A percentile compares a stretch with the other conserved stretches of the same genome.
phyloP scores from a whole-genome alignment of 2,888 invertebrate species.

The Caenorhabditis zanzibari region DNA sequence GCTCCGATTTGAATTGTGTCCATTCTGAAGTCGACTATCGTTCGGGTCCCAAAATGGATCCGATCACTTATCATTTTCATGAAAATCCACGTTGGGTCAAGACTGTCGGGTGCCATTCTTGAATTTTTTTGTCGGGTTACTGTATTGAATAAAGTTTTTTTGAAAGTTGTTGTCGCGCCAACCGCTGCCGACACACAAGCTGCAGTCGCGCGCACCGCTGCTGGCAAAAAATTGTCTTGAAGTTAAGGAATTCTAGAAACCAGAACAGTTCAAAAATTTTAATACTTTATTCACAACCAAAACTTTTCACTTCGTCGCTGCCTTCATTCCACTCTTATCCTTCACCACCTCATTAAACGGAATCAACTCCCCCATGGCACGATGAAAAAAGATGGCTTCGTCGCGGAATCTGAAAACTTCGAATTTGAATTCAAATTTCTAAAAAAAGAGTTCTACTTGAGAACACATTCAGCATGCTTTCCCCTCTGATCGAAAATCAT shows the following conservation, averaged over 20 bases:
- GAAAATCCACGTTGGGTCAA: conserved; percentile 14
- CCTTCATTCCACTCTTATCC: neutral
- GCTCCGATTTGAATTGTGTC: conserved; percentile 20
- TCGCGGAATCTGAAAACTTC: conserved; percentile 13
- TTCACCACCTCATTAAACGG: neutral
- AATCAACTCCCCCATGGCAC: conserved; percentile 1
- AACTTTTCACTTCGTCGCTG: neutral
- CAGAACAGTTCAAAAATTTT: neutral
- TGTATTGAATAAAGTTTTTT: no score
- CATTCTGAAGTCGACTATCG: conserved; percentile 19
- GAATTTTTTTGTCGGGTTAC: neutral
- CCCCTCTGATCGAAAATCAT: conserved; percentile 10
- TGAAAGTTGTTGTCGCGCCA: no score
- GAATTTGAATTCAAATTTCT: no score
- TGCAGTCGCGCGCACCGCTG: no score
- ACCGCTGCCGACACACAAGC: no score
- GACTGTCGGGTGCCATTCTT: conserved; percentile 18
- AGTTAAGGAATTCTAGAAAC: no score
- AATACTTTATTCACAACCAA: neutral
- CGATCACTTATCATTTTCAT: conserved; percentile 31
- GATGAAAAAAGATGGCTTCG: conserved; percentile 10
- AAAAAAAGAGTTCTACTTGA: conserved; percentile 27
- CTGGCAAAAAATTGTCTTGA: no score
- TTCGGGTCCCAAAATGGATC: conserved; percentile 21
- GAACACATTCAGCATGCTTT: conserved; percentile 41